Percentiles rank a stretch among this genome's conserved stretches.
Evolutionary conservation across 2,797 vertebrate genomes (phyloP).

Genomic region (Pseudochirops cupreus): DNA sequence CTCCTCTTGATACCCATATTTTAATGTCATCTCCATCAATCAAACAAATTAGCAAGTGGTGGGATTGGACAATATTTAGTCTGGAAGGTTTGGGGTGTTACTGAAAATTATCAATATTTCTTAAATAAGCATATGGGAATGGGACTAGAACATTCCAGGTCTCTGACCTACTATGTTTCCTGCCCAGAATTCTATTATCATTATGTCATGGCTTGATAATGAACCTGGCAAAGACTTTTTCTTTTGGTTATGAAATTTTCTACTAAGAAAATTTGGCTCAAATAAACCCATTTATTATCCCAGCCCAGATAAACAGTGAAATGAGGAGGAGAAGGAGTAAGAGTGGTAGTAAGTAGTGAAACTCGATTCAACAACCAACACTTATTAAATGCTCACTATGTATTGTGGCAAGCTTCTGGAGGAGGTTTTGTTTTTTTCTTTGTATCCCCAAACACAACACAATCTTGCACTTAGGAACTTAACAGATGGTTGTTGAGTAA

Average conservation of each 20-base stretch:
- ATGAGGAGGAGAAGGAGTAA: background rate
- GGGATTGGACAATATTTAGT: background rate
- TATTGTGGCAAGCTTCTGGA: background rate
- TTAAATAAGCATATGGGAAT: constrained; percentile 1
- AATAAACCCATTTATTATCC: background rate
- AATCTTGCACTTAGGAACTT: background rate
- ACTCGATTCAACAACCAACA: background rate
- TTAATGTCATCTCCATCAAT: background rate
- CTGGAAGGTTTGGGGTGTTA: constrained; percentile 8
- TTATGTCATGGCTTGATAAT: background rate
- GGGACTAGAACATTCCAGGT: background rate
- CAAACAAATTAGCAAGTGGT: background rate
- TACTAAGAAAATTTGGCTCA: background rate
- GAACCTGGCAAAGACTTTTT: background rate
- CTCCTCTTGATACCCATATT: background rate
- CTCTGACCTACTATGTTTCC: background rate
- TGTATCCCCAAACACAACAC: background rate
- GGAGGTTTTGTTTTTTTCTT: background rate
- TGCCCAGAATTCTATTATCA: background rate
- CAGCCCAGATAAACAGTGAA: background rate
- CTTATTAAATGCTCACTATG: background rate
- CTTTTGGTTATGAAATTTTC: background rate
- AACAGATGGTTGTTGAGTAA: background rate
- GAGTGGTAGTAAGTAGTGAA: background rate
- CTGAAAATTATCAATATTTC: background rate